These are phyloP conservation scores for Aphelenchoides besseyi DNA, from an alignment of 1,140 invertebrate genomes.

Conservation along the genomic window DNA sequence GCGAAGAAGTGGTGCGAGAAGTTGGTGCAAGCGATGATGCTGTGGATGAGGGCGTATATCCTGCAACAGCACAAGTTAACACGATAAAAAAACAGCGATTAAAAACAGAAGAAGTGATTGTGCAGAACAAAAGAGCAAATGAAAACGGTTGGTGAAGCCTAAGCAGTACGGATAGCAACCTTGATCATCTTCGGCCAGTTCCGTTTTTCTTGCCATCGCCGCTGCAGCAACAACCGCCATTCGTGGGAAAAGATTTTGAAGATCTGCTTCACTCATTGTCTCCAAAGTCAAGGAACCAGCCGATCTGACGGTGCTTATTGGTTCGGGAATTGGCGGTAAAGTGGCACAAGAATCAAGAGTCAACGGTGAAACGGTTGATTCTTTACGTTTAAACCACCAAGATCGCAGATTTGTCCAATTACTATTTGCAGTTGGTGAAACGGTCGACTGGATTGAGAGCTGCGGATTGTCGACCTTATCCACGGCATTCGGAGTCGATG, in stretches of 20 bases:
- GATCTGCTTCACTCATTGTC: background rate
- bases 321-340: background rate
- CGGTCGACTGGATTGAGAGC: no score
- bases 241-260: background rate
- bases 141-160: background rate
- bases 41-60: slow-evolving; percentile 22
- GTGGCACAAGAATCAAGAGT: background rate
- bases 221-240: background rate
- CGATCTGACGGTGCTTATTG: background rate
- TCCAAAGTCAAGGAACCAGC: background rate
- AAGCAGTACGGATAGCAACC: background rate
- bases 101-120: background rate
- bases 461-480: no score
- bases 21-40: slow-evolving; percentile 14
- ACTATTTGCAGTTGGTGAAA: background rate
- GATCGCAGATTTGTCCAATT: background rate
- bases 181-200: background rate
- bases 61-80: slow-evolving; percentile 8
- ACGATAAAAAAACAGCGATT: background rate
- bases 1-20: background rate
- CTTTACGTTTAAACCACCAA: background rate
- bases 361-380: background rate
- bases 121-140: background rate
- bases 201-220: background rate
- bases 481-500: background rate